These are phyloP conservation scores for Muricea muricata DNA, from an alignment of 92 coral and sea anemone genomes.

Conservation along the genomic window DNA sequence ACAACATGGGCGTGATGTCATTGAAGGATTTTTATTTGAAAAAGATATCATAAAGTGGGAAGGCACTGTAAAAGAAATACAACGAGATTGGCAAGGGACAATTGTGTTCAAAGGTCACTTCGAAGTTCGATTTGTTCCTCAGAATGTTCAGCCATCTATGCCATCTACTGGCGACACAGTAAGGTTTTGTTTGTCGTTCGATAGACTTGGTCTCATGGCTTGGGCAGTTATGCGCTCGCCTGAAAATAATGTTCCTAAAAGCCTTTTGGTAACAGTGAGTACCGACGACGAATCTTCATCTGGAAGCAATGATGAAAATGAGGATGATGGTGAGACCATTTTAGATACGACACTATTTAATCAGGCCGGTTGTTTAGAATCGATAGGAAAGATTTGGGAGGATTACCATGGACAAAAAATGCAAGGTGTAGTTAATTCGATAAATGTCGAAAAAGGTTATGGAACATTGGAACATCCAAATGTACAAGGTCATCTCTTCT, in stretches of 20 bases:
- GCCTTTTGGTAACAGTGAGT: conserved; percentile 10
- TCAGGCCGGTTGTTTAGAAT: not conserved
- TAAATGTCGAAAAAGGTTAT: conserved; percentile 41
- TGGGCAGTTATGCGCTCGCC: conserved; percentile 73
- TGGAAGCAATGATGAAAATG: conserved; percentile 45
- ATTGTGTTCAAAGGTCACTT: conserved; percentile 67
- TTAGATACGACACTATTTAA: conserved; percentile 50
- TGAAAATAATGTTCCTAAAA: conserved; percentile 29
- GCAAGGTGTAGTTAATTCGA: conserved; percentile 63
- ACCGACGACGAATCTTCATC: conserved; percentile 41
- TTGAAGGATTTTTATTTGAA: conserved; percentile 69
- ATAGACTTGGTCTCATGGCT: conserved; percentile 79
- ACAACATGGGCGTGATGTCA: conserved; percentile 66
- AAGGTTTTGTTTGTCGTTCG: conserved; percentile 72
- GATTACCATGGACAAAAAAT: conserved; percentile 34
- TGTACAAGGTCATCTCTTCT: conserved; percentile 49
- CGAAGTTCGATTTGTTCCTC: conserved; percentile 71
- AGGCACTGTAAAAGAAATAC: conserved; percentile 69
- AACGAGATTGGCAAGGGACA: conserved; percentile 74
- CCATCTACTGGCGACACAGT: conserved; percentile 77
- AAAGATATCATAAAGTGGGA: conserved; percentile 66
- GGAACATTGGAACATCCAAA: conserved; percentile 66
- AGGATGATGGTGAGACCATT: conserved; percentile 45
- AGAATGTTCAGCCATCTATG: conserved; percentile 68
- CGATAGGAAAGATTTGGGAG: conserved; percentile 52